Base-by-base conservation (phyloP, 1,140 invertebrate species). In the Panulirus ornatus region DNA sequence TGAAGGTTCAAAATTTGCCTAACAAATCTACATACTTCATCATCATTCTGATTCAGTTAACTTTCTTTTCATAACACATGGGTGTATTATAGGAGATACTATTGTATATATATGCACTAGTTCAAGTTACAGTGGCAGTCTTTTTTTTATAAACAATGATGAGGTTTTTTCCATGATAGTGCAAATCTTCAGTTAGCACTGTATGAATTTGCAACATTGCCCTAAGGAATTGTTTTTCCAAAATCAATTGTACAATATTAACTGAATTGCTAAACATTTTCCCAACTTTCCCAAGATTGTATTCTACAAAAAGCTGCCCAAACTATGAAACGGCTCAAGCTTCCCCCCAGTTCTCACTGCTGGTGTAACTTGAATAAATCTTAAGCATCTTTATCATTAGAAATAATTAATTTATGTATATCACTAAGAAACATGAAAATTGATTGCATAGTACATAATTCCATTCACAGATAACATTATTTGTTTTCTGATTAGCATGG, bases 301-400 rank as follows among this genome's bases (percentile, higher is more conserved):
- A 66, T 79, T 79, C 14, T 34, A 14, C 76, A 79, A 22, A 79
- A 79, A 78, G 14, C 9, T 79, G 42, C 42, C n/a, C 47, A 1
- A 51, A 42, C 76, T 51, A 30, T 79, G 76, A 47, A 79, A 79
- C 38, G 51, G 76, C 76, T 79, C 76, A 79, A 79, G 40, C 42
- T 79, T 79, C 76, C 76, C 27, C 16, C 42, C n/a, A 79, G 5
- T 79, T 51, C 42, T 79, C 47, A 79, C 76, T 51, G 71, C 22
- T 40, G 36, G 71, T 40, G 40, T 42, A 40, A 40, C 36, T 75
- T 19, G 22, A 40, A 27, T 40, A 36, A 40, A 51, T 51, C 30
- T 51, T 79, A 79, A 79, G 47, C 42, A 44, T 51, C 38, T 14
- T 79, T 79, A 51, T 79, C 76, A 44, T 51, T 30, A 42, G 47